Percentiles rank a stretch among this genome's conserved stretches.
Conservation (phyloP, 1,140 invertebrate species). For the Amphibalanus amphitrite region DNA sequence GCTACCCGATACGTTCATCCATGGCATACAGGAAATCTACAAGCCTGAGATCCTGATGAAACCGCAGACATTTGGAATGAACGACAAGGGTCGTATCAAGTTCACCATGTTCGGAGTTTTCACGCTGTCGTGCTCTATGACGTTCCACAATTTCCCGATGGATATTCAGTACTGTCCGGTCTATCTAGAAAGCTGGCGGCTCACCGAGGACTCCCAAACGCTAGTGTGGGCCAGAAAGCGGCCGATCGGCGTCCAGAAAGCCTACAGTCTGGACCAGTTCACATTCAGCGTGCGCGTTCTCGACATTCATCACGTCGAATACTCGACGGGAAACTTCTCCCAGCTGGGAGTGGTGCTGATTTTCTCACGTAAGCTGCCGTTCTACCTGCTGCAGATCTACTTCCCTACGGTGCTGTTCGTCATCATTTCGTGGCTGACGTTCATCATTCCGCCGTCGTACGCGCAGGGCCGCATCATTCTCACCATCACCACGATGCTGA, state of each 20-base stretch:
- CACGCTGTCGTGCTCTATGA: neutral
- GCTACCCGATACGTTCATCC: neutral
- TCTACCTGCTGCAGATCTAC: neutral
- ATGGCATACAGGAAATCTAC: neutral
- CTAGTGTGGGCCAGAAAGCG: neutral
- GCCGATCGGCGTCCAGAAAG: neutral
- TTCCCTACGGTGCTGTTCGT: neutral
- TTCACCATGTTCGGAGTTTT: neutral
- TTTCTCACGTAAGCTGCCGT: neutral
- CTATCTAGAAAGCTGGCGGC: neutral
- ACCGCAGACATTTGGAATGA: neutral
- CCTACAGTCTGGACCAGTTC: neutral
- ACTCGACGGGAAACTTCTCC: neutral
- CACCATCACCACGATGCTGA: neutral
- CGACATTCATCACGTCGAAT: neutral
- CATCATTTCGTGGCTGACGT: neutral
- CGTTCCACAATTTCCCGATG: neutral
- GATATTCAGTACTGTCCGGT: neutral
- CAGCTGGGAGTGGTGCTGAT: neutral
- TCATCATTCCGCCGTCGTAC: neutral
- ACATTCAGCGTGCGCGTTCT: neutral
- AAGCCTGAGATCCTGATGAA: neutral
- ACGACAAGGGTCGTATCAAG: neutral
- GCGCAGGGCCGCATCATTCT: neutral
- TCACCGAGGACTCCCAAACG: neutral